phyloP scores from a whole-genome alignment of 1,140 invertebrate genomes.

The Eurytemora carolleeae region DNA sequence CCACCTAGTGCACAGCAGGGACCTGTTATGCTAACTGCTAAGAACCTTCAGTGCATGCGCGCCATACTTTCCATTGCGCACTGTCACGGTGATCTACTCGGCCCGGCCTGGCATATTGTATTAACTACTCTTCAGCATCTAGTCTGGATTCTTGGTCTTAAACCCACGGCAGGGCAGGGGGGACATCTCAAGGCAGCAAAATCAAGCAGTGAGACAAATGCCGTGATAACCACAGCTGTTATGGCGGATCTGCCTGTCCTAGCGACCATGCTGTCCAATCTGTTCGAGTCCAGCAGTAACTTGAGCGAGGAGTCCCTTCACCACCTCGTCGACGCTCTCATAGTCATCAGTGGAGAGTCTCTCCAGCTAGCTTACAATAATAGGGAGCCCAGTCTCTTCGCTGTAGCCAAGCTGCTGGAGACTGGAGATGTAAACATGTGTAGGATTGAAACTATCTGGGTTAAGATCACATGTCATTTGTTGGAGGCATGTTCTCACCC shows the following conservation, averaged over 20 bases:
- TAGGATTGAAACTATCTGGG: conserved; percentile 82
- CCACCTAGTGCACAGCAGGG: conserved; percentile 53
- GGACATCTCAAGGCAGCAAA: conserved; percentile 24
- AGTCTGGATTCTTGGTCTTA: conserved; percentile 91
- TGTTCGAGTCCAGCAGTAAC: conserved; percentile 85
- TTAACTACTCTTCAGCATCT: conserved; percentile 62
- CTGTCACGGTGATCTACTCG: conserved; percentile 73
- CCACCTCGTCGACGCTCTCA: conserved; percentile 87
- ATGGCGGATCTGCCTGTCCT: conserved; percentile 86
- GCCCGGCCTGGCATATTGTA: conserved; percentile 83
- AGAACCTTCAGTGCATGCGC: conserved; percentile 90
- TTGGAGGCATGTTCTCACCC: conserved; percentile 90
- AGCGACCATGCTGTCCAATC: conserved; percentile 70
- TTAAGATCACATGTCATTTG: conserved; percentile 84
- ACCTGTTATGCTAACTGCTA: conserved; percentile 94
- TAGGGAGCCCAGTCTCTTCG: conserved; percentile 88
- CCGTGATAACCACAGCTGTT: conserved; percentile 82
- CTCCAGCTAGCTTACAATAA: conserved; percentile 93
- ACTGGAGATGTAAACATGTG: conserved; percentile 88
- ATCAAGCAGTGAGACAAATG: conserved; percentile 50
- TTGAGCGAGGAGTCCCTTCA: conserved; percentile 84
- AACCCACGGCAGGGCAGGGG: conserved; percentile 49
- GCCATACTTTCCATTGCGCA: conserved; percentile 69
- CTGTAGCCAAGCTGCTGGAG: conserved; percentile 88
- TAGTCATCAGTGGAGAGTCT: conserved; percentile 84